Conservation (phyloP, 2,113 vertebrate genomes). For the Panurus biarmicus region DNA sequence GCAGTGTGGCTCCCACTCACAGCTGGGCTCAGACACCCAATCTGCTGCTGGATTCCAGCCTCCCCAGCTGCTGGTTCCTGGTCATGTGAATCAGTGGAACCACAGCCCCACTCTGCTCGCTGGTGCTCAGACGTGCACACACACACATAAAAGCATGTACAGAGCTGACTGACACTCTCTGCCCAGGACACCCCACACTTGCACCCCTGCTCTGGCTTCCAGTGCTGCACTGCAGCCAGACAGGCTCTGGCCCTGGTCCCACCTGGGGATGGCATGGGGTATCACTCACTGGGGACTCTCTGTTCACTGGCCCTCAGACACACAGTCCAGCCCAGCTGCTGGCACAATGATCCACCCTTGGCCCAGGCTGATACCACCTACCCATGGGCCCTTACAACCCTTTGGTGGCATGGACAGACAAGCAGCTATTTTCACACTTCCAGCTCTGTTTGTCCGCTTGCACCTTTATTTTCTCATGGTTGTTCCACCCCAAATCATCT, state of each 20-base stretch:
- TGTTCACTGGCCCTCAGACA: background rate
- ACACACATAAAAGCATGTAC: fast-evolving
- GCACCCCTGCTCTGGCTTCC: fast-evolving
- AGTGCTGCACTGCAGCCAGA: background rate
- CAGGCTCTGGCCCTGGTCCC: background rate
- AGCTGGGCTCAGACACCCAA: background rate
- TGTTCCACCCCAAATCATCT: background rate
- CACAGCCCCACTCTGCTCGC: background rate
- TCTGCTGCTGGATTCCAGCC: background rate
- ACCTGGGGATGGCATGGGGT: background rate
- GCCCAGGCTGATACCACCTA: too few relatives aligned
- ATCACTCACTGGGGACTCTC: background rate
- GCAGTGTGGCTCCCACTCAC: background rate
- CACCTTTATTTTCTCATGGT: background rate
- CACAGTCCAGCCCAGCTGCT: background rate
- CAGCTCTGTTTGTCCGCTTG: fast-evolving
- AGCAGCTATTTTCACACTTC: fast-evolving
- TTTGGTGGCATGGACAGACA: fast-evolving
- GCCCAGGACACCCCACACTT: background rate
- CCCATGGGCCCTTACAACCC: fast-evolving
- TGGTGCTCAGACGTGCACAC: background rate
- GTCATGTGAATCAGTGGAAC: background rate
- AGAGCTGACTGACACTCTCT: background rate
- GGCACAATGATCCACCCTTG: fast-evolving
- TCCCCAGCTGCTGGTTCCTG: background rate